phyloP scores from a whole-genome alignment of 2,888 invertebrate genomes.

The Melieria crassipennis region DNA sequence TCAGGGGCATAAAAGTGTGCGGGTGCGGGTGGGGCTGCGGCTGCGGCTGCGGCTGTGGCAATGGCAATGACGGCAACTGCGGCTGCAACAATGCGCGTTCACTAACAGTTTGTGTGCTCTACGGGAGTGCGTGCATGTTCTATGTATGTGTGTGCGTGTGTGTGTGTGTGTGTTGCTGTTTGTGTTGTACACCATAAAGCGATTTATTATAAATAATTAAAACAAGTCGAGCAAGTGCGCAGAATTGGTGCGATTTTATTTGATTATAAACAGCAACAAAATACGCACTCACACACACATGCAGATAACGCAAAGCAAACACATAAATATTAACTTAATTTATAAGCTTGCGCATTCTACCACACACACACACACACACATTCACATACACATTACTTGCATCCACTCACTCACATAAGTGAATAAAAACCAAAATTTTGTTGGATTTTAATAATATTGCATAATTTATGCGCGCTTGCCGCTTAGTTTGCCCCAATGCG shows the following conservation, averaged over 20 bases:
- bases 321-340: neutral
- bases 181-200: constrained; percentile 8
- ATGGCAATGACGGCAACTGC: neutral
- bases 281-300: neutral
- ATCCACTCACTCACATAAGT: neutral
- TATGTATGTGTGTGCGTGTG: neutral
- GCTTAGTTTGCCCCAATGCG: too few relatives aligned
- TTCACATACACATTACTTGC: neutral
- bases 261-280: neutral
- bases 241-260: neutral
- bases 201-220: constrained; percentile 28
- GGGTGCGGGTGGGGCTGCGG: neutral
- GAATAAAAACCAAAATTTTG: too few relatives aligned
- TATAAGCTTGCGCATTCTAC: neutral
- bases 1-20: constrained; percentile 1
- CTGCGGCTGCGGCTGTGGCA: too few relatives aligned
- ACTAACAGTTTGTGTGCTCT: neutral
- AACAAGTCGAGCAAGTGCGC: constrained; percentile 7
- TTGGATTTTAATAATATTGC: too few relatives aligned
- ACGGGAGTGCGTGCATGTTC: neutral
- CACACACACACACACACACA: neutral
- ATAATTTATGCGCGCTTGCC: too few relatives aligned
- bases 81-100: neutral
- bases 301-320: neutral
- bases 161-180: neutral